Evolutionary conservation across 2,797 vertebrate species (phyloP).

Genomic region (Enteromius unitaeniatus): DNA sequence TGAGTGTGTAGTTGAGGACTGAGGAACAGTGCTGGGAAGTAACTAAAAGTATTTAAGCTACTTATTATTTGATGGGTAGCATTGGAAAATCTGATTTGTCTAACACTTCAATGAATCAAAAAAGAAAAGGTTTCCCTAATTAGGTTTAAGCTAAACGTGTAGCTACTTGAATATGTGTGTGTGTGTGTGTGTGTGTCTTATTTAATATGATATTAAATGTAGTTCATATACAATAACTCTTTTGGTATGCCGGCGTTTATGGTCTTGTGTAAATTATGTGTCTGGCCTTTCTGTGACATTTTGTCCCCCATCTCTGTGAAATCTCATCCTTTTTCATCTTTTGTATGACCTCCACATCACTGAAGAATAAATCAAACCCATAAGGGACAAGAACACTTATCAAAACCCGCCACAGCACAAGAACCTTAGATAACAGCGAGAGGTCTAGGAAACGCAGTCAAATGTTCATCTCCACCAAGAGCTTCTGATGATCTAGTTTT

Average conservation of each 20-base stretch:
- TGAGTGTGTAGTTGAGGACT: neutral
- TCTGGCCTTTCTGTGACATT: slow-evolving; percentile 22
- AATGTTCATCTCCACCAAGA: slow-evolving; percentile 1
- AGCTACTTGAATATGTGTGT: neutral
- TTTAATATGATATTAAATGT: neutral
- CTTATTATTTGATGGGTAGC: neutral
- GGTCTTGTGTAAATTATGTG: neutral
- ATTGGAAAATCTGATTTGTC: neutral
- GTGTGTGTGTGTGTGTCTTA: too few relatives aligned
- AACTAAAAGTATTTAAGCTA: neutral
- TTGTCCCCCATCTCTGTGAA: neutral
- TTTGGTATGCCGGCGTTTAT: neutral
- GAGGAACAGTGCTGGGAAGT: neutral
- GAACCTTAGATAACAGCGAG: slow-evolving; percentile 22
- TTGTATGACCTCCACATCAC: slow-evolving; percentile 2
- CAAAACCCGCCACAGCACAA: neutral
- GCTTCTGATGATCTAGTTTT: slow-evolving; percentile 4
- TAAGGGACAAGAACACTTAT: slow-evolving; percentile 16
- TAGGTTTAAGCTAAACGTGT: neutral
- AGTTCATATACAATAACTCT: neutral
- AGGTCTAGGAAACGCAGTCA: slow-evolving; percentile 9
- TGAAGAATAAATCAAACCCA: slow-evolving; percentile 17
- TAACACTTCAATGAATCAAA: neutral
- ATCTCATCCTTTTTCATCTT: slow-evolving; percentile 35
- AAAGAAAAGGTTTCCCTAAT: neutral